Evolutionary conservation across 2,797 vertebrate species (phyloP), one percentile per base, ranked within the genome.

Genomic region (Eutrigla gurnardus): DNA sequence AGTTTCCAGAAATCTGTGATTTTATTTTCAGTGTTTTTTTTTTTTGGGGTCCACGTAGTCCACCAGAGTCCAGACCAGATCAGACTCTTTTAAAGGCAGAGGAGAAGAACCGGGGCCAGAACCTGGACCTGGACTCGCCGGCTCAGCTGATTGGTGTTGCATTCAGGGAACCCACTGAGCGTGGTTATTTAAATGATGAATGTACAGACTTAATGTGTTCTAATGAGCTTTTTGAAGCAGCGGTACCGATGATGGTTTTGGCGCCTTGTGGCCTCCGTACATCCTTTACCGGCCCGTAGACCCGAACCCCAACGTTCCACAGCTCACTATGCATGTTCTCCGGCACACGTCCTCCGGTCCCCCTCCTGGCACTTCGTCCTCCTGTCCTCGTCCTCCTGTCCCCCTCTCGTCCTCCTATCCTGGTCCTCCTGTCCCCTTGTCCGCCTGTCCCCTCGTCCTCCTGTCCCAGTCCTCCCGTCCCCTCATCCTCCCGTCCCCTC

Each of bases 241-340:
- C 18, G 78, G 83, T 86, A 86, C 85, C 80, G 70, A 69, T 70
- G 18, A 12, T 39, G 43, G 69, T 33, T 50, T 65, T n/a, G 43
- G 47, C 49, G 5, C 71, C 63, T 39, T 4, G 52, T 70, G 13
- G 63, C 58, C 61, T 25, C 25, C 25, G 25, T 25, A 25, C 25
- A 25, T 25, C 25, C 25, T 25, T 25, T 25, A 25, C 25, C 25
- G 25, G 25, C 25, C 25, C 2, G 25, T 25, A 25, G 25, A 25
- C 25, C 25, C 25, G 25, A 25, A 25, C 25, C 25, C 25, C 25
- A 25, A 25, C 25, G 25, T 25, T 25, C 25, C 25, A 81, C 87
- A 94, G 92, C 93, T 95, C 94, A 95, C 88, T 93, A 92, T 90
- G 94, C 96, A 96, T 96, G 96, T 93, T 89, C 90, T 88, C 88